Conservation (phyloP, 2,797 vertebrate species). For the Mycteria americana region DNA sequence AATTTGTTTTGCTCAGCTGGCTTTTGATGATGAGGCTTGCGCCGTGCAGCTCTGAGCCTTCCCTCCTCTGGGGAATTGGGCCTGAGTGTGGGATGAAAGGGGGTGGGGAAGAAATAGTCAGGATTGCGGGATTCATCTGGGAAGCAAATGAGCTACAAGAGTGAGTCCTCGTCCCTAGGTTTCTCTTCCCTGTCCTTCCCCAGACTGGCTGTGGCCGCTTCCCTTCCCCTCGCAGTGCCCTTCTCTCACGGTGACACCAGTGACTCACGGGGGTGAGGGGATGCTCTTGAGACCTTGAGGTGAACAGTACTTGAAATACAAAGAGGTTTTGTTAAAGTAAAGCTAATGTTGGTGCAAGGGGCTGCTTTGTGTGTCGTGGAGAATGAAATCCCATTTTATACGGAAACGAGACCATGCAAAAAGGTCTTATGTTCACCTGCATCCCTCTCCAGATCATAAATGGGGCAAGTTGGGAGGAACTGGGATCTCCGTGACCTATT, state of each 20-base stretch:
- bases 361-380: fast-evolving
- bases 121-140: background rate
- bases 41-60: background rate
- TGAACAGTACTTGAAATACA: background rate
- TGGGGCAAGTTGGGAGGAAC: background rate
- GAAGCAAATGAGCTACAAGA: background rate
- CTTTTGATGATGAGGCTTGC: background rate
- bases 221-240: background rate
- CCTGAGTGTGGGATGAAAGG: background rate
- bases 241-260: no score
- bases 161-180: background rate
- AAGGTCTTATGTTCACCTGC: background rate
- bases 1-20: background rate
- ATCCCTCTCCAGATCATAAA: background rate
- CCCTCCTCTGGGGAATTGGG: background rate
- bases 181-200: background rate
- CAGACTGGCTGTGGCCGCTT: background rate
- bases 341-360: background rate
- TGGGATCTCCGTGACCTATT: background rate
- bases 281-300: background rate
- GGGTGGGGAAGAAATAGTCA: background rate
- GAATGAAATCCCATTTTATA: background rate
- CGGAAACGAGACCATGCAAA: fast-evolving
- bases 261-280: background rate
- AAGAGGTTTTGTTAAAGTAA: background rate